phyloP scores from a whole-genome alignment of 2,113 vertebrate genomes.

The Talpa occidentalis region DNA sequence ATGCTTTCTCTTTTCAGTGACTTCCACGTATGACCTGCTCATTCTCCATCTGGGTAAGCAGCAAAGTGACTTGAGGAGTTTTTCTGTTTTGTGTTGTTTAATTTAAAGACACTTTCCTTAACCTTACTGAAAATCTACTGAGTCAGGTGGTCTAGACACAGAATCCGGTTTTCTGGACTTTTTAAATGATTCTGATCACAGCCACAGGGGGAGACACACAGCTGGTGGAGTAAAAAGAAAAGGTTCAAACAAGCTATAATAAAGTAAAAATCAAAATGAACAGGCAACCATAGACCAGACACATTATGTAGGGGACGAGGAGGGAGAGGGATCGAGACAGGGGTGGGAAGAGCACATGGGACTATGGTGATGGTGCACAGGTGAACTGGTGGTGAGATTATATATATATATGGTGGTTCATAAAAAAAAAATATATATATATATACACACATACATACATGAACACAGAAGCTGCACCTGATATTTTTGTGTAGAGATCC shows the following conservation, averaged over 20 bases:
- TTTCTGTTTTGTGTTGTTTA: neutral
- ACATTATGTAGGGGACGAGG: no score
- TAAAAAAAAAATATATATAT: no score
- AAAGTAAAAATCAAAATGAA: no score
- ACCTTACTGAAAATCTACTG: neutral
- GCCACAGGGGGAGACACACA: neutral
- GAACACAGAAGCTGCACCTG: neutral
- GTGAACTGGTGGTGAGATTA: no score
- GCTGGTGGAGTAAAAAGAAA: neutral
- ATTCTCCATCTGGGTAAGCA: neutral
- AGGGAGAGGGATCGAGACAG: no score
- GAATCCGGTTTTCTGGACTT: neutral
- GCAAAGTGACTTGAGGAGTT: neutral
- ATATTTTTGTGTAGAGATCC: neutral
- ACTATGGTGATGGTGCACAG: no score
- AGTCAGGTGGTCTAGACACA: neutral
- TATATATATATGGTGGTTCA: no score
- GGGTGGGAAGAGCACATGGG: no score
- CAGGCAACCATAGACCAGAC: no score
- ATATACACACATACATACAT: no score
- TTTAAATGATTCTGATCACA: neutral
- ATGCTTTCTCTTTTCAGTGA: neutral
- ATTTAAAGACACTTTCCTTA: neutral
- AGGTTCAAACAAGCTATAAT: neutral
- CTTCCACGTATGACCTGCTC: neutral